These are phyloP conservation scores for Peucedramus taeniatus DNA, from an alignment of 2,113 vertebrate genomes.

Conservation along the genomic window DNA sequence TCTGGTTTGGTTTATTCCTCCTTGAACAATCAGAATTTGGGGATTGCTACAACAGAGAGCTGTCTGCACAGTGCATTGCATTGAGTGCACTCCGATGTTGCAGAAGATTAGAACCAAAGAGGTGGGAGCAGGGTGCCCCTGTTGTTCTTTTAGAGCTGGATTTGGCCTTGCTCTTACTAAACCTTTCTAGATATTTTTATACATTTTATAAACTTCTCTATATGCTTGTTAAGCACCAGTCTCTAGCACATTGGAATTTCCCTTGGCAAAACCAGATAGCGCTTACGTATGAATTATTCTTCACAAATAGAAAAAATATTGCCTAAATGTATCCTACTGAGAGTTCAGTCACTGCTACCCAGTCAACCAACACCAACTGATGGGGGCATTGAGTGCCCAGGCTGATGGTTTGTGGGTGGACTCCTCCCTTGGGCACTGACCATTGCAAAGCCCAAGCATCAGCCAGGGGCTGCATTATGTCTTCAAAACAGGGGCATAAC, in stretches of 20 bases:
- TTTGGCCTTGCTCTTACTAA: neutral
- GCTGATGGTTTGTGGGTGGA: neutral
- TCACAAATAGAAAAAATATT: neutral
- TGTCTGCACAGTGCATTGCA: neutral
- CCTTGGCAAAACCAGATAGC: neutral
- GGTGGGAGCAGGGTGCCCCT: neutral
- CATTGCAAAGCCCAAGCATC: neutral
- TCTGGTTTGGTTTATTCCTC: neutral
- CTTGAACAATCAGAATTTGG: neutral
- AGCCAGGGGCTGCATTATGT: neutral
- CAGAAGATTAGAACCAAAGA: neutral
- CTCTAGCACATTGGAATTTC: neutral
- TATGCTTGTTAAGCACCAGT: neutral
- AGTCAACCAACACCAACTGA: no score
- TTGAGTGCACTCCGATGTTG: neutral
- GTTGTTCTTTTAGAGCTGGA: neutral
- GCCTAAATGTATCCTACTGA: neutral
- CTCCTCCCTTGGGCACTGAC: neutral
- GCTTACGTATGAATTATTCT: neutral
- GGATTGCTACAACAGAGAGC: neutral
- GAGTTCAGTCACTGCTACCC: neutral
- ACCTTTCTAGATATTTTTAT: neutral
- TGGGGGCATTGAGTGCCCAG: fast-evolving
- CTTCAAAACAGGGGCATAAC: neutral
- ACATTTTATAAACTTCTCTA: neutral